phyloP scores from a whole-genome alignment of 2,113 vertebrate genomes.

The Bubalus kerabau region DNA sequence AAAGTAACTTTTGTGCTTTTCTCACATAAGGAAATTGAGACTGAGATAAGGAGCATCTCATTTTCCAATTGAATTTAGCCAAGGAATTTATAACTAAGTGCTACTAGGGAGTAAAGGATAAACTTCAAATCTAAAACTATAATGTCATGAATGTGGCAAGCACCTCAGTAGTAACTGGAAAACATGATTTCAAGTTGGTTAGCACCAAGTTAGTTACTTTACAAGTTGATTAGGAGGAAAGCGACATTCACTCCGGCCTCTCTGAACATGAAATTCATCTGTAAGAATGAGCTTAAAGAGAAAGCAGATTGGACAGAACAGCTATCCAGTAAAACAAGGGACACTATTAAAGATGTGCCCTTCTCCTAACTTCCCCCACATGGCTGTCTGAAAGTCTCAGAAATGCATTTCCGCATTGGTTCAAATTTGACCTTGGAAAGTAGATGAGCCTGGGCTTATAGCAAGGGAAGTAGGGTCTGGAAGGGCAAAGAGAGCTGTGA shows the following conservation, averaged over 20 bases:
- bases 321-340: not conserved
- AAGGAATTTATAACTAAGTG: not conserved
- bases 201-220: not conserved
- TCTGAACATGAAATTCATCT: constrained; percentile 1
- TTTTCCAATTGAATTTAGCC: constrained; percentile 47
- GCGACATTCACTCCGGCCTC: not conserved
- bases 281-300: not conserved
- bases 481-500: not conserved
- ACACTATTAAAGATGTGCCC: not conserved
- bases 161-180: not conserved
- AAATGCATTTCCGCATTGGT: not conserved
- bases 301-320: not conserved
- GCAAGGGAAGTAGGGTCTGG: not conserved
- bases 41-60: constrained; percentile 38
- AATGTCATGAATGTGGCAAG: not conserved
- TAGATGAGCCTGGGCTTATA: not conserved
- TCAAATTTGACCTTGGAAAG: not conserved
- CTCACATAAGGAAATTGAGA: constrained; percentile 51
- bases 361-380: not conserved
- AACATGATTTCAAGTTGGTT: not conserved
- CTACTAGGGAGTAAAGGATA: not conserved
- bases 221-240: not conserved
- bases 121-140: not conserved
- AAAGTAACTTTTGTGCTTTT: constrained; percentile 50
- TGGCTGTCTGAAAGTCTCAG: not conserved